phyloP scores from a whole-genome alignment of 2,888 invertebrate species.

The Mimumesa dahlbomi region DNA sequence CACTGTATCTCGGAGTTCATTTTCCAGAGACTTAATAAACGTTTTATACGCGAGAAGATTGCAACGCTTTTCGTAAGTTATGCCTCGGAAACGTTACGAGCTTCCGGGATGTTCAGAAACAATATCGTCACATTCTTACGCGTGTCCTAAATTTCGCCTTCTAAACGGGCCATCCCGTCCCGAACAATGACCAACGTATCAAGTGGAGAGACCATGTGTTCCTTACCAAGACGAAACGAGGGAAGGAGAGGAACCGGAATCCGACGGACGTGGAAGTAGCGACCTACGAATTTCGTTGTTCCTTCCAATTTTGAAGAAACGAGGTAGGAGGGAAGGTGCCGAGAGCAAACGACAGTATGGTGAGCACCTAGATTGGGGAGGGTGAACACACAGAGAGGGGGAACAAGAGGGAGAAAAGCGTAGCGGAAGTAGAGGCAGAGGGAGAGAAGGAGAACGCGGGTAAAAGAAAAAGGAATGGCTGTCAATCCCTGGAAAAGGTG shows the following conservation, averaged over 20 bases:
- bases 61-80: constrained; percentile 51
- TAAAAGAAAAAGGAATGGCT: constrained; percentile 44
- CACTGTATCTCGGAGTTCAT: constrained; percentile 50
- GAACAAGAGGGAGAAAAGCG: constrained; percentile 7
- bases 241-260: constrained; percentile 1
- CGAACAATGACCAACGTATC: no score
- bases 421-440: no score
- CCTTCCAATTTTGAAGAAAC: constrained; percentile 66
- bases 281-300: constrained; percentile 53
- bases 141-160: constrained; percentile 37
- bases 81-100: constrained; percentile 11
- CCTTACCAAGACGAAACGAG: no score
- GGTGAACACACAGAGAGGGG: constrained; percentile 2
- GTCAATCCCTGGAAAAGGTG: constrained; percentile 70
- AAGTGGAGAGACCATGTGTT: no score
- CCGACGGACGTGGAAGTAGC: constrained; percentile 22
- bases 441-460: constrained; percentile 4
- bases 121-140: constrained; percentile 32
- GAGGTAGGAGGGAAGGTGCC: constrained; percentile 40
- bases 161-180: not conserved
- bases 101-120: constrained; percentile 37
- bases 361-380: constrained; percentile 36
- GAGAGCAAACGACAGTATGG: constrained; percentile 38
- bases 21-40: constrained; percentile 61
- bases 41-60: constrained; percentile 50